Percentiles rank a stretch among this genome's conserved stretches.
Evolutionary conservation across 2,888 invertebrate genomes (phyloP).

Genomic region (Patella caerulea): DNA sequence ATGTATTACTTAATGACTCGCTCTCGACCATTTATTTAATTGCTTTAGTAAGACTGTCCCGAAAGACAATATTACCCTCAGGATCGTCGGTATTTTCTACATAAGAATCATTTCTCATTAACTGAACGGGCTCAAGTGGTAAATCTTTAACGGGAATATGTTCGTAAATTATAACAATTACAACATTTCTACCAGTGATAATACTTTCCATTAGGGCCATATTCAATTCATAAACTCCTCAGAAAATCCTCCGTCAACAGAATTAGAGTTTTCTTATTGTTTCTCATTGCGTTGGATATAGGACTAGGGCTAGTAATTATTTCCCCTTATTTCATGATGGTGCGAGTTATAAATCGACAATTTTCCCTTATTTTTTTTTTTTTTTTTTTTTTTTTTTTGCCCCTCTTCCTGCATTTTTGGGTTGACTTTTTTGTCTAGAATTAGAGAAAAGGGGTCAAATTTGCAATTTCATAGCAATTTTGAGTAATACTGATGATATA

Average conservation of each 20-base stretch:
- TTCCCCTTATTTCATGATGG: conserved; percentile 23
- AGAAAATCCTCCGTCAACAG: conserved; percentile 42
- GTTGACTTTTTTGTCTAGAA: no score
- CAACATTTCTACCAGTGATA: conserved; percentile 33
- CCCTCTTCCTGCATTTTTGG: no score
- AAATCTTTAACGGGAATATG: conserved; percentile 31
- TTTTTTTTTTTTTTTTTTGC: no score
- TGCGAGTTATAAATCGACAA: no score
- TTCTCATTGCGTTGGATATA: conserved; percentile 42
- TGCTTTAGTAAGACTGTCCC: conserved; percentile 25
- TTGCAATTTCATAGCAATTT: no score
- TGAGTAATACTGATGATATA: no score
- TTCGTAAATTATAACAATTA: conserved; percentile 40
- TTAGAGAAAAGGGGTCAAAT: no score
- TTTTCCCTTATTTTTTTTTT: no score
- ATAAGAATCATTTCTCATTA: conserved; percentile 28
- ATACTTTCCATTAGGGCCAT: conserved; percentile 46
- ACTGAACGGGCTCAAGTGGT: conserved; percentile 29
- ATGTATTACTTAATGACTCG: no score
- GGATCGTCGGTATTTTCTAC: conserved; percentile 32
- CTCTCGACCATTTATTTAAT: not conserved
- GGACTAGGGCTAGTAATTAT: conserved; percentile 37
- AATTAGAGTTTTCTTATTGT: conserved; percentile 45
- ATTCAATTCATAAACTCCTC: conserved; percentile 41
- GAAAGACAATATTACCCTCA: conserved; percentile 26